Evolutionary conservation across 2,888 invertebrate species (phyloP).

Genomic region (Apeira syringaria): DNA sequence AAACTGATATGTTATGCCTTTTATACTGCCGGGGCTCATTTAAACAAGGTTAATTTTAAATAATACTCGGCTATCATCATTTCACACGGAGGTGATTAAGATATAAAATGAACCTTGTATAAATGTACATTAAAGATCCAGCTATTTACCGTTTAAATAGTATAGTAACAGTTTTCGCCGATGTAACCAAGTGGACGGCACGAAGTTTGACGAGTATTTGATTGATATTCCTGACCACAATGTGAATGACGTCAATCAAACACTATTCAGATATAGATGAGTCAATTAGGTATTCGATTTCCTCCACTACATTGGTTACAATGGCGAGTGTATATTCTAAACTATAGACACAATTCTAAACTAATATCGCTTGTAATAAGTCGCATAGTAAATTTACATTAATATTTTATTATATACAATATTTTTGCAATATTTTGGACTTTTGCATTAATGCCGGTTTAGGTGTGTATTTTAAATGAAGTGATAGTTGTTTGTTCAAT

Average conservation of each 20-base stretch:
- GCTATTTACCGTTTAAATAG: slow-evolving; percentile 10
- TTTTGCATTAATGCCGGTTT: slow-evolving; percentile 35
- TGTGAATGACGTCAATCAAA: too few species aligned
- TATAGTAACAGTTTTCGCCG: slow-evolving; percentile 5
- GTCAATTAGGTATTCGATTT: slow-evolving; percentile 12
- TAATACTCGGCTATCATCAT: background rate
- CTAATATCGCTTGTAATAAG: slow-evolving; percentile 33
- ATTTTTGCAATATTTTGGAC: slow-evolving; percentile 45
- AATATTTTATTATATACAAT: slow-evolving; percentile 37
- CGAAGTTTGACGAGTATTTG: too few species aligned
- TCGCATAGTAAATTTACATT: slow-evolving; percentile 35
- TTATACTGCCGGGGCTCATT: slow-evolving; percentile 13
- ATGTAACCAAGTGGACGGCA: slow-evolving; percentile 7
- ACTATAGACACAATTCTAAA: slow-evolving; percentile 40
- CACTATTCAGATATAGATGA: too few species aligned
- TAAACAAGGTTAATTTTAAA: slow-evolving; percentile 7
- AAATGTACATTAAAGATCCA: slow-evolving; percentile 1
- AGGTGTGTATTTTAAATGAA: slow-evolving; percentile 25
- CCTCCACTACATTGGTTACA: slow-evolving; percentile 1
- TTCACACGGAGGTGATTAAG: too few species aligned
- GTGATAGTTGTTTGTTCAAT: slow-evolving; percentile 14
- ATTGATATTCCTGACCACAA: too few species aligned
- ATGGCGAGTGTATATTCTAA: slow-evolving; percentile 20
- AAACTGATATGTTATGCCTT: slow-evolving; percentile 16
- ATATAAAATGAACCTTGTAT: slow-evolving; percentile 1